Evolutionary conservation across 2,888 invertebrate species (phyloP), one percentile per base, ranked within the genome.

Genomic region (Luperina nickerlii): DNA sequence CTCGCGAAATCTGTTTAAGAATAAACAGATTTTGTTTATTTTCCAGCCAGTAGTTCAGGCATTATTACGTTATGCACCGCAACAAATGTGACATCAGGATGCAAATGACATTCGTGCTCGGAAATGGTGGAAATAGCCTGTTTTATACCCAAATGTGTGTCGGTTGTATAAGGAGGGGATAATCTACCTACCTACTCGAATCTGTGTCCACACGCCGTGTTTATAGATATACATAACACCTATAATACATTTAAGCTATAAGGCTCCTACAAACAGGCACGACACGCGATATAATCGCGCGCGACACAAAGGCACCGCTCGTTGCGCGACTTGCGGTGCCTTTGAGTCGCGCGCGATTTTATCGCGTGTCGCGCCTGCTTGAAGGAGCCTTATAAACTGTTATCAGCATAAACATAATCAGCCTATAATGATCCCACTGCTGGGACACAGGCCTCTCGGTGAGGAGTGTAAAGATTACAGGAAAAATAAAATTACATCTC

Each of bases 21-120:
- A 63, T 54, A 74, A 83, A 45, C 9, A 67, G n/a, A 9, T 54
- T 20, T 54, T n/a, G n/a, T 62, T 54, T 62, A 51, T 67, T 83
- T 82, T 80, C 38, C 78, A 27, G 20, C 20, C 27, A 60, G 13
- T 80, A 68, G 67, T 79, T 80, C 32, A 32, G n/a, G 0, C 32
- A 66, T 45, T 27, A 18, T 72, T 32, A 54, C 32, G 57, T 57
- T 62, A 18, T 57, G 32, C 68, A 81, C 82, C 81, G 86, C 82
- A 85, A 72, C 48, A 18, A 13, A 60, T 51, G 60, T 85, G 81
- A 85, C 68, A 82, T 65, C 73, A 73, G 57, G 51, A 60, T 82
- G 82, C 81, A 85, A 85, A 85, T 85, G 74, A 82, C 85, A 85
- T 85, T 73, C 73, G 73, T 60, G 68, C 62, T 60, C 48, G 45